Evolutionary conservation across 2,888 invertebrate species (phyloP), one percentile per base, ranked within the genome.

Genomic region (Harpalus rubripes): DNA sequence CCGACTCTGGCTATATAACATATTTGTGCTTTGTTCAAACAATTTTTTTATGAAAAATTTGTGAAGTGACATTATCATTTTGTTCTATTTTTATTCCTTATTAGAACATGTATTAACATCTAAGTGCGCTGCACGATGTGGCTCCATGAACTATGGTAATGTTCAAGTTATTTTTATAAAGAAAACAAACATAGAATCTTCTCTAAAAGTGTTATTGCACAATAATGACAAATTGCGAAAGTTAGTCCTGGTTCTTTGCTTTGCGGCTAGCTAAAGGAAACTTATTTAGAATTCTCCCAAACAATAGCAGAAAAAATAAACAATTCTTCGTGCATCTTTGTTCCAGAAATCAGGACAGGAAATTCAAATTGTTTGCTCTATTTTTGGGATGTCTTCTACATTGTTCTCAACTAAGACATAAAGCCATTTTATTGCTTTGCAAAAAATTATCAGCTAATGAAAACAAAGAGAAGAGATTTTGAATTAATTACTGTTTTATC

Each of bases 371-470:
- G 22, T 72, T 18, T 72, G 41, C 15, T 72, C 72, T 72, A 72
- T 72, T 72, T 44, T 72, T 72, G 72, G 72, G 15, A 65, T 72
- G 18, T 39, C 72, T 72, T 72, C 16, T 44, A 18, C 44, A 72
- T 41, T 44, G 44, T 72, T 72, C 72, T 72, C 22, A 16, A 72
- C 16, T 72, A 41, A 72, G 72, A 72, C 72, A 44, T 44, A 41
- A 72, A 44, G 72, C n/a, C 44, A 44, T 72, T 72, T 72, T 41
- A 72, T 22, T 44, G 72, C 44, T 44, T 44, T 72, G 41, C 72
- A 72, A 44, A 44, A 72, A 72, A 16, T 72, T 72, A 72, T 72
- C 72, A 72, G 72, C 44, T 72, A 72, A 72, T 72, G 72, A 72
- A 44, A 44, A 72, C 72, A 72, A 44, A 72, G 44, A 44, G 72